Evolutionary conservation across 2,888 invertebrate species (phyloP).

Genomic region (Sphaerophoria rueppellii): DNA sequence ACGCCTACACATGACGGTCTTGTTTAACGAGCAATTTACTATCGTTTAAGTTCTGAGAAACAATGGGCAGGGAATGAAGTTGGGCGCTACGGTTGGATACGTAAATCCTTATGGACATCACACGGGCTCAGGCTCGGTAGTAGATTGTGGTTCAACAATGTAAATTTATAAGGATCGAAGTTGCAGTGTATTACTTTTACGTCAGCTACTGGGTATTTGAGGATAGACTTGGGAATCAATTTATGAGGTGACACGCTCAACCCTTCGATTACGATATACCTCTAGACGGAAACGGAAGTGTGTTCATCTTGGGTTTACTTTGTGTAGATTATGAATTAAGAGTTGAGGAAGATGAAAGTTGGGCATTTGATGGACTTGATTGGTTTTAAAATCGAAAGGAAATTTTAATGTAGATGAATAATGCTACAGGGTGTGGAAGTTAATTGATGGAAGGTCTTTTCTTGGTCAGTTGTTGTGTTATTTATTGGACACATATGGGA

Average conservation of each 20-base stretch:
- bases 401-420: slow-evolving; percentile 6
- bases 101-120: not conserved
- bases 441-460: slow-evolving; percentile 18
- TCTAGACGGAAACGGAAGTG: too few relatives aligned
- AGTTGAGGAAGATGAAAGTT: slow-evolving; percentile 11
- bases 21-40: slow-evolving; percentile 46
- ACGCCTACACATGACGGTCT: slow-evolving; percentile 36
- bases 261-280: not conserved
- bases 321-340: not conserved
- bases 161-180: slow-evolving; percentile 42
- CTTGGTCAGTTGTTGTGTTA: not conserved
- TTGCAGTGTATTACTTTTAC: slow-evolving; percentile 46
- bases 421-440: slow-evolving; percentile 10
- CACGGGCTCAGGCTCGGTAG: not conserved
- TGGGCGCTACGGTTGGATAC: not conserved
- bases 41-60: slow-evolving; percentile 34
- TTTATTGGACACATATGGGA: slow-evolving; percentile 2
- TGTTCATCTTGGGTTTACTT: too few relatives aligned
- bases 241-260: slow-evolving; percentile 48
- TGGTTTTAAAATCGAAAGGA: slow-evolving; percentile 34
- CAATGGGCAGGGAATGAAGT: slow-evolving; percentile 5
- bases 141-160: slow-evolving; percentile 19
- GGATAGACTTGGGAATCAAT: slow-evolving; percentile 48
- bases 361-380: slow-evolving; percentile 39
- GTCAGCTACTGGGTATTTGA: slow-evolving; percentile 58